phyloP scores from a whole-genome alignment of 1,140 invertebrate species.

The Teleopsis dalmanni region DNA sequence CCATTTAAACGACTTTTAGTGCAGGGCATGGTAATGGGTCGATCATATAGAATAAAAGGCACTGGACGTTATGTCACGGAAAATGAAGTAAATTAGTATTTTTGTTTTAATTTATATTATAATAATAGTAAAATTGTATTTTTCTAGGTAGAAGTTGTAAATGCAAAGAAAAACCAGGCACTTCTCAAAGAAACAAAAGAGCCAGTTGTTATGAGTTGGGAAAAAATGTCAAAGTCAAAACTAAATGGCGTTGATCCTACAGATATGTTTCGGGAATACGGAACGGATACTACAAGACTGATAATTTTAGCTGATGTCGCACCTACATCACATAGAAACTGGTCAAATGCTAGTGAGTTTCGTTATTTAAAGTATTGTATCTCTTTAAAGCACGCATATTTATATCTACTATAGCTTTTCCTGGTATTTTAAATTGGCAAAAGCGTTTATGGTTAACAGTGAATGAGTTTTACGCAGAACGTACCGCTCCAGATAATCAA shows the following conservation, averaged over 20 bases:
- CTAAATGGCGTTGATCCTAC: conserved; percentile 92
- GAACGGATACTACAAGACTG: conserved; percentile 81
- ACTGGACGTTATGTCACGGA: conserved; percentile 72
- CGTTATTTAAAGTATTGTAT: neutral
- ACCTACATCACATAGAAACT: conserved; percentile 76
- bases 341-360: conserved; percentile 65
- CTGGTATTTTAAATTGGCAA: conserved; percentile 77
- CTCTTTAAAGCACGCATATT: conserved; percentile 9
- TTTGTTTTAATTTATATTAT: too few relatives aligned
- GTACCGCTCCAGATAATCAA: conserved; percentile 30
- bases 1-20: conserved; percentile 88
- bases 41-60: conserved; percentile 67
- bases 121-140: too few relatives aligned
- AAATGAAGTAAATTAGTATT: conserved; percentile 57
- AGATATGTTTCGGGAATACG: conserved; percentile 70
- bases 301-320: conserved; percentile 79
- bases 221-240: conserved; percentile 99
- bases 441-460: conserved; percentile 68
- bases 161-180: conserved; percentile 52
- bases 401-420: conserved; percentile 55
- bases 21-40: conserved; percentile 91
- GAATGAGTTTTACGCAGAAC: conserved; percentile 52
- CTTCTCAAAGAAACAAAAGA: conserved; percentile 58
- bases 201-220: conserved; percentile 69
- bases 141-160: conserved; percentile 45